Base-by-base conservation (phyloP, 1,140 invertebrate genomes). In the Hylaeus anthracinus region DNA sequence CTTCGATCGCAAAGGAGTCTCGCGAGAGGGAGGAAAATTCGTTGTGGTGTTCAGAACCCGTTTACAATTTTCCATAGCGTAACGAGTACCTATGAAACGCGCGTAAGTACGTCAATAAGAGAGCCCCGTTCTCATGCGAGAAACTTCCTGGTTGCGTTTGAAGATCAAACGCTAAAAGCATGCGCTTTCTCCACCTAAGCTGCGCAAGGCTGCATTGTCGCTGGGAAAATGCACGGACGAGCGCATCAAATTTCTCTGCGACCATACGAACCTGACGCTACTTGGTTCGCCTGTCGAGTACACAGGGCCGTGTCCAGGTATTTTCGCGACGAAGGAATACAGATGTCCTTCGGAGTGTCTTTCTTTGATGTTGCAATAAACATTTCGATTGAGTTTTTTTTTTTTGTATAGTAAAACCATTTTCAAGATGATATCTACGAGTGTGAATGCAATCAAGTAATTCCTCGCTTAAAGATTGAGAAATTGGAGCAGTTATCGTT, bases 151-250 rank as follows among this genome's bases (percentile, higher is more conserved):
- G 26, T 9, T 60, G 53, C 61, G 53, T 88, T 87, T 77, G 72
- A 85, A 86, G 78, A 89, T 89, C 79, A 55, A 81, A 69, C 79
- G 79, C 58, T 79, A 64, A 81, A 83, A 87, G 64, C 72, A 73
- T 70, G 78, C 70, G 53, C 74, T 55, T 60, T 79, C 45, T 55
- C 53, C 61, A 58, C 15, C 51, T 70, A 80, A 79, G 60, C 39
- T 39, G 72, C 64, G 39, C 26, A 8, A 5, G 45, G 65, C 48
- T 75, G 67, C 58, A 82, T 79, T 82, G 84, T 89, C 72, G 69
- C 79, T 53, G 64, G 67, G 79, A 76, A 90, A 88, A 86, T 84
- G 72, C 79, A 84, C 51, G 51, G 51, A 15, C 72, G 80, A 86
- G 74, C 74, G 75, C 84, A 41, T 65, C 41, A 73, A 79, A 79